Evolutionary conservation across 37 sponge, comb jelly and placozoan genomes (phyloP), one percentile per base, ranked within the genome.

Genomic region (Hexactinellida sp.): DNA sequence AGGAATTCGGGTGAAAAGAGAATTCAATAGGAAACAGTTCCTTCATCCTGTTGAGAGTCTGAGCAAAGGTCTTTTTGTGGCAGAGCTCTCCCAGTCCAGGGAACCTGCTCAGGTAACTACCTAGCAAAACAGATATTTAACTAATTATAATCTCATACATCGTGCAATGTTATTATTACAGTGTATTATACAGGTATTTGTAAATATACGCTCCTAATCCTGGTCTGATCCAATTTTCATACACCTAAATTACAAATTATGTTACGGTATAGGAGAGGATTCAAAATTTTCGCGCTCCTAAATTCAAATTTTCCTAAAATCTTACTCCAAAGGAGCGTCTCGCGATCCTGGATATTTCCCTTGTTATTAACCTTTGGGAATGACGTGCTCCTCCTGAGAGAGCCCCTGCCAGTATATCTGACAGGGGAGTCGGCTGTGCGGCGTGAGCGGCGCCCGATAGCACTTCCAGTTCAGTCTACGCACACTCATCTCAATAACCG

Each of bases 1-100:
- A 91, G 16, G 87, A 82, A 1, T 83, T 32, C 36, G 91, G 91
- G 34, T 85, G 51, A 52, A 91, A 91, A 23, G 85, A 38, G 54
- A 86, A 91, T 5, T 91, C 85, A 32, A 71, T 85, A 35, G 91
- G 91, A 71, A 91, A 91, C 5, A 88, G 54, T 37, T 54, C 63
- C 54, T 85, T 86, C 85, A 91, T 83, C 0, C 88, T 41, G 52
- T 88, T 91, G 1, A 91, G 47, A 37, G 83, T 25, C 36, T 82
- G 87, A 51, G 84, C 83, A 38, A 88, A 36, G 9, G 47, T 51
- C 16, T 82, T 85, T 30, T 88, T 88, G 24, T 85, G 39, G 28
- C 85, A 85, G 35, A 52, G 82, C 41, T 52, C 54, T 23, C 85
- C 85, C 36, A 88, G 55, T 24, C 84, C 89, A 16, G 84, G 84